Evolutionary conservation across 1,140 invertebrate genomes (phyloP).

Genomic region (Cotesia chilonis): DNA sequence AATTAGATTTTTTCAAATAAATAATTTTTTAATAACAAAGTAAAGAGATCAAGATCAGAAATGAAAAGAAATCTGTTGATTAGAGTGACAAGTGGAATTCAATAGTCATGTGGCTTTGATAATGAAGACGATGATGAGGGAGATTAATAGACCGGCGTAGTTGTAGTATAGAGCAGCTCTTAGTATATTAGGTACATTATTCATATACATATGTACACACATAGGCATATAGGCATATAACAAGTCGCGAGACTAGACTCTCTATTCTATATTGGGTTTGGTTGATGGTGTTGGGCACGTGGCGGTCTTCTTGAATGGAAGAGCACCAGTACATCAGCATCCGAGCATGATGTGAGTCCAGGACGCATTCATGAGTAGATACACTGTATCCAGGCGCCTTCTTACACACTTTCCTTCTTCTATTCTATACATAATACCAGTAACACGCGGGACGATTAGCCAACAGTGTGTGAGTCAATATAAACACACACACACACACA

Average conservation of each 20-base stretch:
- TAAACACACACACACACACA: neutral
- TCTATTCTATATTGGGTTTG: neutral
- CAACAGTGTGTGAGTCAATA: neutral
- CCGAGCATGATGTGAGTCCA: conserved; percentile 13
- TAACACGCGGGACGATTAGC: too few species aligned
- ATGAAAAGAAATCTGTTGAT: neutral
- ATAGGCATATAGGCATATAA: too few species aligned
- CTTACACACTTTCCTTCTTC: conserved; percentile 27
- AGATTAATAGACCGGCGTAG: conserved; percentile 11
- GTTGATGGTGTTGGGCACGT: conserved; percentile 14
- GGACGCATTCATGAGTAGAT: conserved; percentile 22
- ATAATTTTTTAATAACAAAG: too few species aligned
- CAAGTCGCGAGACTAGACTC: too few species aligned
- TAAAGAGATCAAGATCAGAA: too few species aligned
- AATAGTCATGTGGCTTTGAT: neutral
- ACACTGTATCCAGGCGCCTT: too few species aligned
- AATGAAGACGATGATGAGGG: neutral
- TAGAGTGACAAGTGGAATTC: neutral
- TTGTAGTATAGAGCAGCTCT: neutral
- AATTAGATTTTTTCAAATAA: too few species aligned
- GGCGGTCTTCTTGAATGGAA: conserved; percentile 29
- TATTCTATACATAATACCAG: neutral
- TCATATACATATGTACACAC: too few species aligned
- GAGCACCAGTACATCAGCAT: too few species aligned
- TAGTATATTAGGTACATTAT: too few species aligned